Conservation (phyloP, 2,888 invertebrate species). For the Dusona sp. region DNA sequence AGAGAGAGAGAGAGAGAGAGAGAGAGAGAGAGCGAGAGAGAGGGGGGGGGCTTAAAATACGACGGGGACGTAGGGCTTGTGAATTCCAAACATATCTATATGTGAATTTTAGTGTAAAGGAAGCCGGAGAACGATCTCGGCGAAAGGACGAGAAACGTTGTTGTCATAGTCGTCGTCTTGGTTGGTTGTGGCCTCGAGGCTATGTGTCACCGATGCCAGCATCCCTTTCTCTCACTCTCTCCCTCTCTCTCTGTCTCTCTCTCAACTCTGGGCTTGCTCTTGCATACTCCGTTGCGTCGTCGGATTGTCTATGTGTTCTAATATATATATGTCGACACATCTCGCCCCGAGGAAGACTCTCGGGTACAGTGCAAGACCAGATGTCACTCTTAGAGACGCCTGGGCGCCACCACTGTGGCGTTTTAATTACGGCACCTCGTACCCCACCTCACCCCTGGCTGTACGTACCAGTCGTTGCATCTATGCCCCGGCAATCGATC, state of each 20-base stretch:
- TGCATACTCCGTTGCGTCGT: conserved; percentile 23
- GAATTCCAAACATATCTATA: conserved; percentile 12
- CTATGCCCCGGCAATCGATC: conserved; percentile 43
- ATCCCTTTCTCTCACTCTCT: background rate
- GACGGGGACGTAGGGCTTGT: background rate
- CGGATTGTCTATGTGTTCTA: conserved; percentile 16
- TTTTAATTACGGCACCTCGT: conserved; percentile 67
- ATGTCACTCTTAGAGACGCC: conserved; percentile 67
- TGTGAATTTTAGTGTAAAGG: conserved; percentile 18
- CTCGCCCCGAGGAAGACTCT: conserved; percentile 39
- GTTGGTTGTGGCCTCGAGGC: conserved; percentile 49
- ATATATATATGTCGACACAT: conserved; percentile 21
- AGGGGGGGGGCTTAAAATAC: conserved; percentile 14
- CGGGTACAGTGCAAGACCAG: conserved; percentile 59
- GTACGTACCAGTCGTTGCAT: conserved; percentile 38
- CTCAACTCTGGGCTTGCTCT: conserved; percentile 18
- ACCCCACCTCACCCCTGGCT: conserved; percentile 14
- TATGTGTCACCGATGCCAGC: conserved; percentile 65
- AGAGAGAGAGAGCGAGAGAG: conserved; percentile 1
- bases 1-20: conserved; percentile 22
- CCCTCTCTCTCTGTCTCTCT: background rate
- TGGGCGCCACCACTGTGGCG: conserved; percentile 61
- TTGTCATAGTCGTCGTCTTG: conserved; percentile 28
- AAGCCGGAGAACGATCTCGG: conserved; percentile 50
- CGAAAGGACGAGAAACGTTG: conserved; percentile 54